These are phyloP conservation scores for Trichogramma evanescens DNA, from an alignment of 2,888 invertebrate genomes.

Conservation along the genomic window DNA sequence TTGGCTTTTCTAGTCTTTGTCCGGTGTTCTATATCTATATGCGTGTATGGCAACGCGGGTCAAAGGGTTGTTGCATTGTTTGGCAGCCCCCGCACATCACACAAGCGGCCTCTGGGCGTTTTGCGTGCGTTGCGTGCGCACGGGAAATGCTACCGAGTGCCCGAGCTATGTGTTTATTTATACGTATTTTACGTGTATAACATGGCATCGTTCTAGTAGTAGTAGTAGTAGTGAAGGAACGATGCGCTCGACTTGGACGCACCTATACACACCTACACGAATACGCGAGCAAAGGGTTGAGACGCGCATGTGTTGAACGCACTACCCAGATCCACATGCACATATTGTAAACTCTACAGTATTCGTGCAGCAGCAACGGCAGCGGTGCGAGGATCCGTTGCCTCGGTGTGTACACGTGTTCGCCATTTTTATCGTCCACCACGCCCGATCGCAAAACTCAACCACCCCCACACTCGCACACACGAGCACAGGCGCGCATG, in stretches of 20 bases:
- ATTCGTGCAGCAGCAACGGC: slow-evolving; percentile 19
- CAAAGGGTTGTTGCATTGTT: slow-evolving; percentile 7
- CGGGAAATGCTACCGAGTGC: no score
- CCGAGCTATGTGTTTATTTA: no score
- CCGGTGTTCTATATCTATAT: background rate
- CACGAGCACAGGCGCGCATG: background rate
- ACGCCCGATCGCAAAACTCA: slow-evolving; percentile 35
- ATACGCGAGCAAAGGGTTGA: no score
- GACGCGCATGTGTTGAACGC: no score
- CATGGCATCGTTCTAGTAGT: no score
- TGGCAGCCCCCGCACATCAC: background rate
- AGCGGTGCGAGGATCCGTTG: slow-evolving; percentile 30
- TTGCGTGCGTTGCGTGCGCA: no score
- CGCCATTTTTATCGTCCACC: slow-evolving; percentile 45
- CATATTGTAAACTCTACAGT: background rate
- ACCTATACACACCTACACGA: no score
- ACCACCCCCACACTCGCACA: slow-evolving; percentile 22
- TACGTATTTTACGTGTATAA: no score
- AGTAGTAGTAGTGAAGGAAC: background rate
- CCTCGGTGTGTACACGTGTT: slow-evolving; percentile 26
- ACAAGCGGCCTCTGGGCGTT: no score
- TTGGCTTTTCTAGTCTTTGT: slow-evolving; percentile 4
- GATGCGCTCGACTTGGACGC: background rate
- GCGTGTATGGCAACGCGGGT: no score
- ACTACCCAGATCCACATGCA: background rate